phyloP scores from a whole-genome alignment of 2,113 vertebrate species.

The Atherinomorus stipes region DNA sequence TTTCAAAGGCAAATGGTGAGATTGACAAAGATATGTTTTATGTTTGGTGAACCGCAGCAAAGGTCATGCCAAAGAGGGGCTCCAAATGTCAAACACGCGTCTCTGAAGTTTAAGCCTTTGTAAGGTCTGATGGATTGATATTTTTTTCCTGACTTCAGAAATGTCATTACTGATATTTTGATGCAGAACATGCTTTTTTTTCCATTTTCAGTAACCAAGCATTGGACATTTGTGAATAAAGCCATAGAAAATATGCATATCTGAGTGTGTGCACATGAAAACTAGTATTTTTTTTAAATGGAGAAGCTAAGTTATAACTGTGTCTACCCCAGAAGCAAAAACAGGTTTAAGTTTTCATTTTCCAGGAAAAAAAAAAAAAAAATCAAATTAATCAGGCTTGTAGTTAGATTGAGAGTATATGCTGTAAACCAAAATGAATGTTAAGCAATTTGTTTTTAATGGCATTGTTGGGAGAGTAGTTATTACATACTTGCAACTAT shows the following conservation, averaged over 20 bases:
- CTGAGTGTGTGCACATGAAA: not conserved
- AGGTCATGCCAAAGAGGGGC: constrained; percentile 62
- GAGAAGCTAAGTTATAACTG: not conserved
- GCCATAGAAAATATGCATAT: constrained; percentile 1
- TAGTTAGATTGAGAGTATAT: too few species aligned
- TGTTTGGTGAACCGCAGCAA: constrained; percentile 66
- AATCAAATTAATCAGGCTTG: too few species aligned
- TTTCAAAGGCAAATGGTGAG: constrained; percentile 45
- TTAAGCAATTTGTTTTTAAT: too few species aligned
- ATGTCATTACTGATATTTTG: constrained; percentile 58
- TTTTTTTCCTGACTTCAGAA: constrained; percentile 49
- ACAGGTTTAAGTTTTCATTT: not conserved
- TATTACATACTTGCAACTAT: too few species aligned
- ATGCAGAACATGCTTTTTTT: constrained; percentile 35
- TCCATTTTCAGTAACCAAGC: constrained; percentile 16
- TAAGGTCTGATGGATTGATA: constrained; percentile 55
- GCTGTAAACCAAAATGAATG: too few species aligned
- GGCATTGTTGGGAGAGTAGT: too few species aligned
- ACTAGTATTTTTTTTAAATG: not conserved
- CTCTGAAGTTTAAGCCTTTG: constrained; percentile 66
- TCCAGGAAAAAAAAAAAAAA: not conserved
- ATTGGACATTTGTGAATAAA: not conserved
- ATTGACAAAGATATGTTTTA: constrained; percentile 51
- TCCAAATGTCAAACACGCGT: constrained; percentile 69
- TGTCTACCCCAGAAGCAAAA: not conserved